Base-by-base conservation (phyloP, 2,888 invertebrate species). In the Chironomus tentans region DNA sequence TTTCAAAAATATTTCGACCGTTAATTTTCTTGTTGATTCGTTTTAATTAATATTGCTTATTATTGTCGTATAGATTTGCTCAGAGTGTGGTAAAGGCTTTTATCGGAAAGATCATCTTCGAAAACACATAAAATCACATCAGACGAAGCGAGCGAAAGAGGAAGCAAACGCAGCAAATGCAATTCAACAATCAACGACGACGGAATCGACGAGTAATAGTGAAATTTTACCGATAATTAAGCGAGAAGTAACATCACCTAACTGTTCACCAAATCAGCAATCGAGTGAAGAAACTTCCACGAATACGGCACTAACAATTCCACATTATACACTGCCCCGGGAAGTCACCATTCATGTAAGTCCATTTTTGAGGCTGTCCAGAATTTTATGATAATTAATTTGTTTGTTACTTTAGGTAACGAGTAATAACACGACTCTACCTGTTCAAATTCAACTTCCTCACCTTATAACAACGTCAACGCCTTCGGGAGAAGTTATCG, bases 61-160 rank as follows among this genome's bases (percentile, higher is more conserved):
- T n/a, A n/a, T n/a, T n/a, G n/a, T n/a, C n/a, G n/a, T n/a, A n/a
- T 85, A 80, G 80, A 80, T 80, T 77, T 81, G 81, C 77, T 77
- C 78, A 22, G 80, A 80, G 77, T 80, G 79, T 77, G 77, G 78
- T 79, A 81, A 82, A 86, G 91, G 91, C 48, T 91, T 91, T 82
- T 92, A 92, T 81, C 87, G 92, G 75, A 92, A 92, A 81, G 93
- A 93, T 81, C 93, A 93, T 82, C 83, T 93, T 71, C 86, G 92
- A 80, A 93, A 93, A 82, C 93, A 93, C 83, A 88, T 91, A 21
- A 87, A 92, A 70, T 92, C 92, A 77, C 93, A 93, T 83, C 87
- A 91, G 79, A 88, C 90, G n/a, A 89, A 90, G 80, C 87, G 92
- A 50, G 88, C 90, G 71, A 91, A 92, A 78, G 92, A 91, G 81